Percentiles rank a stretch among this genome's conserved stretches.
These are phyloP conservation scores for Drosophila meridiana DNA, from an alignment of 2,888 invertebrate species.

Conservation along the genomic window DNA sequence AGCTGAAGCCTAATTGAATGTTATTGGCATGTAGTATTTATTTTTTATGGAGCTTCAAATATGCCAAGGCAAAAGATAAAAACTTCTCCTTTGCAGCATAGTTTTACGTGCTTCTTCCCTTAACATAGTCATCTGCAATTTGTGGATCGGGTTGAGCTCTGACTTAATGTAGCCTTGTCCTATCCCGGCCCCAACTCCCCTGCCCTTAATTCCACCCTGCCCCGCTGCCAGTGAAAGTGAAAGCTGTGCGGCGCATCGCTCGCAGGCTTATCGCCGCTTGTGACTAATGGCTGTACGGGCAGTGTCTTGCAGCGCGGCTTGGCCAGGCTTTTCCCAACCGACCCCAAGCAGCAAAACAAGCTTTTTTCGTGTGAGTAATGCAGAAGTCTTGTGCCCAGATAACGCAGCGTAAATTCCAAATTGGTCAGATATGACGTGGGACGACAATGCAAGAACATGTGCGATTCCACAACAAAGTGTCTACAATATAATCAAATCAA, in stretches of 20 bases:
- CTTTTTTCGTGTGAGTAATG: constrained; percentile 31
- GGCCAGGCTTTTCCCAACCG: constrained; percentile 10
- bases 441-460: not conserved
- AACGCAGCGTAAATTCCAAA: constrained; percentile 41
- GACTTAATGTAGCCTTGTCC: not conserved
- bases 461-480: not conserved
- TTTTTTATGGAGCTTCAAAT: not conserved
- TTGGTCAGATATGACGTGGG: constrained; percentile 1
- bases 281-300: constrained; percentile 42
- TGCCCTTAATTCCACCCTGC: constrained; percentile 2
- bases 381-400: constrained; percentile 10
- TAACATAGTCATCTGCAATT: not conserved
- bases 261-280: constrained; percentile 28
- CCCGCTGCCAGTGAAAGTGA: constrained; percentile 48
- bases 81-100: not conserved
- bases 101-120: not conserved
- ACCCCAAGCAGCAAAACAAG: not conserved
- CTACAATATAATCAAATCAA: not conserved
- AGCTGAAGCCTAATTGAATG: not conserved
- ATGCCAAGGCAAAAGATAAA: not conserved
- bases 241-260: constrained; percentile 45
- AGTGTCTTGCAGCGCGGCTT: constrained; percentile 2
- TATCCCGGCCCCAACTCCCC: not conserved
- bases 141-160: constrained; percentile 18
- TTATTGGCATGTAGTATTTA: not conserved